Base-by-base conservation (phyloP, 2,797 vertebrate species). In the Microctenopoma stevenorrisi region DNA sequence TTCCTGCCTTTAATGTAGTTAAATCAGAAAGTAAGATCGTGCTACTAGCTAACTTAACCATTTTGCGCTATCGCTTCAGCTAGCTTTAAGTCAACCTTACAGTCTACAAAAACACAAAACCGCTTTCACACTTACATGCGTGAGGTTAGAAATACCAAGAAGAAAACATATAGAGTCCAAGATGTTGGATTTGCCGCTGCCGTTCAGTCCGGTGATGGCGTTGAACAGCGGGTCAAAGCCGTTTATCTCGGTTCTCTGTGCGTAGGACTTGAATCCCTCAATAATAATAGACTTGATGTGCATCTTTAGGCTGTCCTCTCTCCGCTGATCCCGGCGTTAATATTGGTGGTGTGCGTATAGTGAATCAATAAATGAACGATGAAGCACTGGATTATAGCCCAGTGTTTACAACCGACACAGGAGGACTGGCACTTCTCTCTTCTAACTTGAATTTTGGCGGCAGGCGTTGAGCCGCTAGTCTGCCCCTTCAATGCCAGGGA, bases 231-330 rank as follows among this genome's bases (percentile, higher is more conserved):
- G 96, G 48, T 99, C 97, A 72, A 99, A 98, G 5, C 90, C 94
- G 78, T 76, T 76, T 63, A 99, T 94, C 82, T 99, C 97, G 0
- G 97, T 99, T 80, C 95, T 94, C 74, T 97, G 96, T 0, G 96
- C 97, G 78, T 99, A 99, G 42, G 98, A 99, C 63, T 99, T 99
- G 80, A 99, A 99, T 11, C 98, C 98, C 0, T 99, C 98, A 0
- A 99, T 62, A 35, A 97, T 67, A 40, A 99, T 94, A 1, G 96
- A 96, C 68, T 97, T 99, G 60, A 99, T 95, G 69, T 96, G 89
- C 98, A 99, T 99, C 77, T 91, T 93, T 15, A n/a, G 8, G 5
- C 25, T 16, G 25, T 37, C n/a, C 30, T 69, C 42, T 74, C 26
- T 53, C 68, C 26, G 25, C 13, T 8, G 7, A 44, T 0, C 59